These are phyloP conservation scores for Spisula subtruncata DNA, from an alignment of 2,888 invertebrate genomes.

Conservation along the genomic window DNA sequence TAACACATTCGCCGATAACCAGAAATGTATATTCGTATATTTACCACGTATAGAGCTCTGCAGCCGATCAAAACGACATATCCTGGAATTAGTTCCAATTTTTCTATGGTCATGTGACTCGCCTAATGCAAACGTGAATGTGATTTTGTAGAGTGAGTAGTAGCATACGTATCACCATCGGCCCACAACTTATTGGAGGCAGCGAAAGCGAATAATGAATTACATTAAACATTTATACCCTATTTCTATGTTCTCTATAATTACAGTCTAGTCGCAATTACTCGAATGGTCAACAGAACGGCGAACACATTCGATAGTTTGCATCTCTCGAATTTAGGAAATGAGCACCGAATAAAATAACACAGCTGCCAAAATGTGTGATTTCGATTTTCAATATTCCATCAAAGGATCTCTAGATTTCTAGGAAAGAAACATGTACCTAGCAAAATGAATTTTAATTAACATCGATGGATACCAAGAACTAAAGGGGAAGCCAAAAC, in stretches of 20 bases:
- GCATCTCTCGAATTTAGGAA: too few species aligned
- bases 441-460: too few species aligned
- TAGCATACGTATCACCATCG: background rate
- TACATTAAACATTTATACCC: conserved; percentile 18
- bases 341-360: too few species aligned
- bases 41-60: background rate
- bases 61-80: conserved; percentile 9
- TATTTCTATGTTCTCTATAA: background rate
- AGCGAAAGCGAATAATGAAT: conserved; percentile 1
- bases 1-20: conserved; percentile 16
- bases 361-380: too few species aligned
- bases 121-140: background rate
- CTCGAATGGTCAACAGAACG: too few species aligned
- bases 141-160: background rate
- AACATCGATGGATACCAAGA: too few species aligned
- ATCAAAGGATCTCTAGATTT: too few species aligned
- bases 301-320: too few species aligned
- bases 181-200: background rate
- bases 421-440: too few species aligned
- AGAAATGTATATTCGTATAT: background rate
- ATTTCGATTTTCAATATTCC: too few species aligned
- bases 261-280: too few species aligned
- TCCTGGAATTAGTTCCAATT: background rate
- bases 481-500: too few species aligned
- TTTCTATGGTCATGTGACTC: background rate